These are phyloP conservation scores for Amiota mariae DNA, from an alignment of 2,888 invertebrate genomes.

Conservation along the genomic window DNA sequence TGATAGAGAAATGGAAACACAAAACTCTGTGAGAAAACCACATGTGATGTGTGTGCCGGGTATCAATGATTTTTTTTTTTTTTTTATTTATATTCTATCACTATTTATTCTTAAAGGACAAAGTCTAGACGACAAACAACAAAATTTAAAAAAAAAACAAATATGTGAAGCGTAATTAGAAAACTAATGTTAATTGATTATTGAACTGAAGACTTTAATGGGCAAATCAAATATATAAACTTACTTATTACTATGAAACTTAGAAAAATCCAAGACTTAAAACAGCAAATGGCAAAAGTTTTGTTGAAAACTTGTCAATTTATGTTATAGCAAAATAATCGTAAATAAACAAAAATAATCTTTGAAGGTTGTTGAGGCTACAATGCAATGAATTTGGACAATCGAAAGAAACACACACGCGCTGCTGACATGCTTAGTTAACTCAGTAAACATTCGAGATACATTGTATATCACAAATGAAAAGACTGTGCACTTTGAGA, in stretches of 20 bases:
- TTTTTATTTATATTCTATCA: background rate
- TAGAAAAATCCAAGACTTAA: conserved; percentile 24
- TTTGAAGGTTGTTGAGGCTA: conserved; percentile 34
- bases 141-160: conserved; percentile 47
- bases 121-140: background rate
- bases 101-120: background rate
- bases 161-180: conserved; percentile 54
- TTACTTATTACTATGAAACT: background rate
- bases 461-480: background rate
- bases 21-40: too few species aligned
- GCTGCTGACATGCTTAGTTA: background rate
- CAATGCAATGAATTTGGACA: background rate
- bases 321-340: too few species aligned
- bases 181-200: conserved; percentile 50
- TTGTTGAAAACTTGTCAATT: conserved; percentile 49
- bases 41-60: too few species aligned
- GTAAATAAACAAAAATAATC: conserved; percentile 40
- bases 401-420: background rate
- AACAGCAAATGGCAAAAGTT: background rate
- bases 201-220: conserved; percentile 34
- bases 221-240: too few species aligned
- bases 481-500: too few species aligned
- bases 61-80: too few species aligned
- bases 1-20: too few species aligned
- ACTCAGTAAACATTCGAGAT: background rate